Evolutionary conservation across 2,888 invertebrate species (phyloP), one percentile per base, ranked within the genome.

Genomic region (Eurytoma californica): DNA sequence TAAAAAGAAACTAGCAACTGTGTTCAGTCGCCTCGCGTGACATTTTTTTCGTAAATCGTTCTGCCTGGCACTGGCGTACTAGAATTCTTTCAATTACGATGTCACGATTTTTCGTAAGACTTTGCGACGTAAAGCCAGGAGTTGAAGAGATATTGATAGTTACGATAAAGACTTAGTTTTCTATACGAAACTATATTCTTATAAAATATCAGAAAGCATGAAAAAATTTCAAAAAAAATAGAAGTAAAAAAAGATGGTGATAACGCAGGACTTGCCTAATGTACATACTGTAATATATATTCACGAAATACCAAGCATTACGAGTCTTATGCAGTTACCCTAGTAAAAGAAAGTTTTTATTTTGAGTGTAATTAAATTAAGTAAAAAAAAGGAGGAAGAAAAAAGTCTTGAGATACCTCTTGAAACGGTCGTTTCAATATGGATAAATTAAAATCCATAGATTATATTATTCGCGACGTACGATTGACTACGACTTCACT

Each of bases 131-230:
- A 81, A 39, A 77, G 82, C 79, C 74, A 83, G 84, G 79, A 83
- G 82, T 85, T 83, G 80, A 82, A 85, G 82, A 85, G 83, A 85
- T 83, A 81, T 85, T 85, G 82, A 85, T 85, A 87, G 86, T 84
- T 86, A 82, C 83, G 83, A 86, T 84, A 86, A 88, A 88, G 87
- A 88, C 87, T 89, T 89, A 88, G 89, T 89, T 89, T 89, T 89
- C 87, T 89, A 89, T 86, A 85, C 84, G 87, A 84, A 88, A 87
- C 86, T 89, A 89, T 89, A 89, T 89, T 89, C 89, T 89, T 89
- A 84, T 87, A 88, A 86, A 77, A 82, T 80, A 82, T 66, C 66
- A 53, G 57, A 80, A 78, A 77, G 57, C 72, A 73, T 47, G 53
- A 83, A 82, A 82, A 72, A 61, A 28, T 58, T 74, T 67, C 72